Percentiles rank a stretch among this genome's conserved stretches.
phyloP scores from a whole-genome alignment of 2,113 vertebrate species.

The Laterallus jamaicensis region DNA sequence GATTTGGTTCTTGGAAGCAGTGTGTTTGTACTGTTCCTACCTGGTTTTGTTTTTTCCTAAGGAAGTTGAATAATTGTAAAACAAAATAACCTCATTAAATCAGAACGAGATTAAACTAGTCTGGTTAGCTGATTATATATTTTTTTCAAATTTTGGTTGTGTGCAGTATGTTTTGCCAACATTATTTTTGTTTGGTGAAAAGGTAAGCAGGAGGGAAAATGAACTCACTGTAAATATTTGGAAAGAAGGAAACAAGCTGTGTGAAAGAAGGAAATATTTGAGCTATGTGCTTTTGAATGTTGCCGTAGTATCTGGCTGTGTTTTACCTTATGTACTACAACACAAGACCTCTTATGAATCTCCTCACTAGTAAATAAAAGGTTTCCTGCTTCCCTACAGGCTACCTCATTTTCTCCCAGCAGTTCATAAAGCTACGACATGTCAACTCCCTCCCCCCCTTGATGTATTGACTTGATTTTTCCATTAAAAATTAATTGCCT shows the following conservation, averaged over 20 bases:
- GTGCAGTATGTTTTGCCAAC: neutral
- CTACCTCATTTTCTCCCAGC: conserved; percentile 40
- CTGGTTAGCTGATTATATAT: neutral
- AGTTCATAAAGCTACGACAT: conserved; percentile 49
- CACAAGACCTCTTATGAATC: neutral
- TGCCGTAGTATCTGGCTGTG: neutral
- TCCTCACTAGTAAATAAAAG: neutral
- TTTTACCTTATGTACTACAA: neutral
- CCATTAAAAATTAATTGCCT: conserved; percentile 64
- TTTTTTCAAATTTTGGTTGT: neutral
- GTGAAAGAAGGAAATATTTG: neutral
- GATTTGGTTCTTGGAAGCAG: neutral
- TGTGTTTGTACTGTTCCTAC: neutral
- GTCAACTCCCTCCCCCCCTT: neutral
- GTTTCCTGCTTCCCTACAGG: conserved; percentile 1
- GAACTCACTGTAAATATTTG: neutral
- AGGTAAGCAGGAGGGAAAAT: neutral
- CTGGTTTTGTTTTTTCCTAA: neutral
- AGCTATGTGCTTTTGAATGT: neutral
- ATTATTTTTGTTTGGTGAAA: neutral
- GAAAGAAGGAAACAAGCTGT: neutral
- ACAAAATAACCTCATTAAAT: neutral
- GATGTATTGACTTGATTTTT: conserved; percentile 56
- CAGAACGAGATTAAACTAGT: conserved; percentile 6
- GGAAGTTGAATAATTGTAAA: neutral